These are phyloP conservation scores for Scomber japonicus DNA, from an alignment of 2,113 vertebrate genomes.

Conservation along the genomic window DNA sequence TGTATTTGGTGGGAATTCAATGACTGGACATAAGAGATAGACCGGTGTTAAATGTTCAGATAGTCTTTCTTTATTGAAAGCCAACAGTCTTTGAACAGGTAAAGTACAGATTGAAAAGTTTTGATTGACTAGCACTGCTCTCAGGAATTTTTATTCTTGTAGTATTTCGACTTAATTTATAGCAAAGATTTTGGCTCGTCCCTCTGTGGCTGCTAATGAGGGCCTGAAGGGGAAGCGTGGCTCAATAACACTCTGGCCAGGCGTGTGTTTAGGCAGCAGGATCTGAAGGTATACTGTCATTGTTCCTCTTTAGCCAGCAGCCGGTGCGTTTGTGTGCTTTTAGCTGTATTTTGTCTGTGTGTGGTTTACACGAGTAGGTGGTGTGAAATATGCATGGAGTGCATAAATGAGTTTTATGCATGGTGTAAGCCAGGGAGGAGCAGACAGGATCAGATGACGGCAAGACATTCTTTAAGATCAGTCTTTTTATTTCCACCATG, in stretches of 20 bases:
- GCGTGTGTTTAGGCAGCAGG: constrained; percentile 25
- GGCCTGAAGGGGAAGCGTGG: constrained; percentile 10
- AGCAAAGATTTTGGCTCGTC: constrained; percentile 20
- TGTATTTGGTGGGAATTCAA: constrained; percentile 14
- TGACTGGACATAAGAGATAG: constrained; percentile 17
- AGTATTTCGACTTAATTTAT: constrained; percentile 38
- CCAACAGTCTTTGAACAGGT: background rate
- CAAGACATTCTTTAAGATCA: constrained; percentile 50
- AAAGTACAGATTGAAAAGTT: background rate
- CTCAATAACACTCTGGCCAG: constrained; percentile 14
- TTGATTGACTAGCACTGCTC: constrained; percentile 23
- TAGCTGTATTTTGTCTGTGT: constrained; percentile 42
- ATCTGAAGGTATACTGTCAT: constrained; percentile 13
- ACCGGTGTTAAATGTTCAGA: constrained; percentile 4
- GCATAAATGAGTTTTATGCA: constrained; percentile 90
- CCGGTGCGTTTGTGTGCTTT: constrained; percentile 42
- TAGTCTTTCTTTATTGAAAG: constrained; percentile 14
- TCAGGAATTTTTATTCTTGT: constrained; percentile 52
- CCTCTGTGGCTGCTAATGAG: background rate
- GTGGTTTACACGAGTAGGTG: constrained; percentile 72
- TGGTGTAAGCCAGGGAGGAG: constrained; percentile 65
- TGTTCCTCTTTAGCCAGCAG: constrained; percentile 55
- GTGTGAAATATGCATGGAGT: constrained; percentile 88
- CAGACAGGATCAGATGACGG: constrained; percentile 29
- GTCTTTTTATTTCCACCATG: constrained; percentile 65